phyloP scores from a whole-genome alignment of 2,888 invertebrate species.

The Rhingia campestris region DNA sequence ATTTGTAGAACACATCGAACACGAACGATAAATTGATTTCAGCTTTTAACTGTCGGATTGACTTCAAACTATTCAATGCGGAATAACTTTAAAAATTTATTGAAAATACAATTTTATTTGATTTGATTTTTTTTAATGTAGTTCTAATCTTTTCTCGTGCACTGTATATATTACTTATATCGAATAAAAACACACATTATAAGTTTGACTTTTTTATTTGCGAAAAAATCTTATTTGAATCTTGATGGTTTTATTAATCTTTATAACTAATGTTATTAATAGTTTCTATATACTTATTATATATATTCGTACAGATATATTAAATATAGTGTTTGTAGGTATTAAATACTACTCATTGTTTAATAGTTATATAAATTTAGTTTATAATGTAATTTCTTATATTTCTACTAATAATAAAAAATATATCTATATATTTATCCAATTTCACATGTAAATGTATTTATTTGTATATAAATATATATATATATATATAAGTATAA shows the following conservation, averaged over 20 bases:
- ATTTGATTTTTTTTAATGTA: not conserved
- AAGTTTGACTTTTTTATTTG: conserved; percentile 59
- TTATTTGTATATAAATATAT: conserved; percentile 31
- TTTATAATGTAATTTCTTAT: conserved; percentile 29
- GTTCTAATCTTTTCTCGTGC: too few species aligned
- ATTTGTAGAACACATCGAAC: too few species aligned
- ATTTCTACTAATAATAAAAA: conserved; percentile 43
- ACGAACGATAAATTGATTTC: too few species aligned
- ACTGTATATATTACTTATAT: too few species aligned
- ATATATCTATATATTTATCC: conserved; percentile 42
- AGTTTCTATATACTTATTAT: conserved; percentile 7
- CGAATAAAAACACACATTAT: not conserved
- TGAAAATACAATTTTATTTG: not conserved
- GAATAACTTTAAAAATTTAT: not conserved
- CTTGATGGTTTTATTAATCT: conserved; percentile 46
- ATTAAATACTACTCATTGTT: conserved; percentile 57
- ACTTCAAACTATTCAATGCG: too few species aligned
- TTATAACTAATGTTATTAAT: conserved; percentile 29
- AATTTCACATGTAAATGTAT: conserved; percentile 46
- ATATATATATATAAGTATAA: conserved; percentile 48
- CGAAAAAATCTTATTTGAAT: conserved; percentile 56
- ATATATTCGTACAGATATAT: conserved; percentile 34
- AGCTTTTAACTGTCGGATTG: too few species aligned
- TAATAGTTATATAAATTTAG: conserved; percentile 13
- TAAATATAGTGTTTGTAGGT: conserved; percentile 42